These are phyloP conservation scores for Chromoteleia sp. DNA, from an alignment of 2,888 invertebrate species.

Conservation along the genomic window DNA sequence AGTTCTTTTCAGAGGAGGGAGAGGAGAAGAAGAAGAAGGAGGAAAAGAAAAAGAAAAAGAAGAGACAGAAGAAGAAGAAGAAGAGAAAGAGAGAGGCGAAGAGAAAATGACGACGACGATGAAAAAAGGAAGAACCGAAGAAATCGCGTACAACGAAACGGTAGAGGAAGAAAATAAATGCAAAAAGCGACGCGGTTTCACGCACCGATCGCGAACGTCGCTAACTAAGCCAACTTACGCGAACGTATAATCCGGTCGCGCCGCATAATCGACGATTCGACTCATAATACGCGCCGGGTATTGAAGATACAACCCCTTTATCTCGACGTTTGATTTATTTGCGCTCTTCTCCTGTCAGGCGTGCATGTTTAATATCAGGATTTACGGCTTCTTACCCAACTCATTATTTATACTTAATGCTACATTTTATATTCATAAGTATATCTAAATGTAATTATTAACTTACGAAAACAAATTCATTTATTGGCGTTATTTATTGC, in stretches of 20 bases:
- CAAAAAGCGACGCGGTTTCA: slow-evolving; percentile 17
- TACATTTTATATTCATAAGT: slow-evolving; percentile 50
- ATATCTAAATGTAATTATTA: slow-evolving; percentile 58
- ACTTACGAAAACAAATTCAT: slow-evolving; percentile 59
- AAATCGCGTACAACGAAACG: slow-evolving; percentile 12
- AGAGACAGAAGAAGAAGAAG: slow-evolving; percentile 5
- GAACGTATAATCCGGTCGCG: slow-evolving; percentile 54
- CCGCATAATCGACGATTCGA: slow-evolving; percentile 56
- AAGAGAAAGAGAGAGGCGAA: slow-evolving; percentile 15
- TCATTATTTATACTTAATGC: slow-evolving; percentile 59
- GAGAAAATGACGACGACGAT: slow-evolving; percentile 26
- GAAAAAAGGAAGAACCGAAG: slow-evolving; percentile 13
- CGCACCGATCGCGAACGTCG: slow-evolving; percentile 34
- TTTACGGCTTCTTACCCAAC: slow-evolving; percentile 48
- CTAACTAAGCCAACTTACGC: slow-evolving; percentile 55
- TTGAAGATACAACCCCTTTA: slow-evolving; percentile 57
- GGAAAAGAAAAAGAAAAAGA: background rate
- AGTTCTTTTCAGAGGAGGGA: background rate
- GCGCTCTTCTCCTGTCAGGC: slow-evolving; percentile 49
- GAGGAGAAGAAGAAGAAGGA: slow-evolving; percentile 15
- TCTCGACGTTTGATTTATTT: slow-evolving; percentile 59
- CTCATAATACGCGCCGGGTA: slow-evolving; percentile 44
- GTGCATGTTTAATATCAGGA: slow-evolving; percentile 59
- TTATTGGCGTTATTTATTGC: slow-evolving; percentile 50
- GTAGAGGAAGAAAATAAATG: background rate